Evolutionary conservation across 2,113 vertebrate genomes (phyloP).

Genomic region (Benitochromis conjunctus): DNA sequence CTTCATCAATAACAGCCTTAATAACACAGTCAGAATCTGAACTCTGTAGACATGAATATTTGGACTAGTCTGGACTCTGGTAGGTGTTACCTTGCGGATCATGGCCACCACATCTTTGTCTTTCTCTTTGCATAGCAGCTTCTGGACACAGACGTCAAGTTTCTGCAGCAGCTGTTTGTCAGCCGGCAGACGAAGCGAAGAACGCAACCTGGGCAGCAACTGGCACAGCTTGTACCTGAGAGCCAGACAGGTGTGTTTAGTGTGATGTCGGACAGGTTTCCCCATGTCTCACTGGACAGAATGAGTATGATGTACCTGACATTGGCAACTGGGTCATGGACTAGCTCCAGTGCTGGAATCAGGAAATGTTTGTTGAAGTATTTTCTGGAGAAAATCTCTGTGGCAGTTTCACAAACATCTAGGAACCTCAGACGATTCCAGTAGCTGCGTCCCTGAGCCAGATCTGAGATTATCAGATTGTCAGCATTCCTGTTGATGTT

Average conservation of each 20-base stretch:
- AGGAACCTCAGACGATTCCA: slow-evolving; percentile 93
- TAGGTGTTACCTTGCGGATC: slow-evolving; percentile 81
- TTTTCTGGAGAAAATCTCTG: slow-evolving; percentile 91
- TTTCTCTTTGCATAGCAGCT: slow-evolving; percentile 89
- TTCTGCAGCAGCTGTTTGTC: slow-evolving; percentile 92
- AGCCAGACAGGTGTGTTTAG: neutral
- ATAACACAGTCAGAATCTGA: neutral
- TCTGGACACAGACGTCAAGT: slow-evolving; percentile 88
- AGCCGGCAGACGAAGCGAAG: slow-evolving; percentile 82
- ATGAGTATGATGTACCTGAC: slow-evolving; percentile 79
- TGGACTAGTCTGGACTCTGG: neutral
- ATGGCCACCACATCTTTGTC: slow-evolving; percentile 91
- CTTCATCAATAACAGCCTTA: neutral
- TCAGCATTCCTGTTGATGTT: neutral
- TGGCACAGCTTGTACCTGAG: slow-evolving; percentile 82
- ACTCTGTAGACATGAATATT: neutral
- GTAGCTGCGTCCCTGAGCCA: slow-evolving; percentile 92
- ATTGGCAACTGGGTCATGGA: slow-evolving; percentile 90
- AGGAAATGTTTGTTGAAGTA: slow-evolving; percentile 96
- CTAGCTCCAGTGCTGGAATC: slow-evolving; percentile 85
- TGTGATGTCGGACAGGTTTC: neutral
- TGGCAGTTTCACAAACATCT: slow-evolving; percentile 91
- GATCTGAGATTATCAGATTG: slow-evolving; percentile 70
- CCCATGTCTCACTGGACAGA: neutral
- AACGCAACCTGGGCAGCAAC: slow-evolving; percentile 88